Conservation (phyloP, 2,113 vertebrate species). For the Mungos mungo region DNA sequence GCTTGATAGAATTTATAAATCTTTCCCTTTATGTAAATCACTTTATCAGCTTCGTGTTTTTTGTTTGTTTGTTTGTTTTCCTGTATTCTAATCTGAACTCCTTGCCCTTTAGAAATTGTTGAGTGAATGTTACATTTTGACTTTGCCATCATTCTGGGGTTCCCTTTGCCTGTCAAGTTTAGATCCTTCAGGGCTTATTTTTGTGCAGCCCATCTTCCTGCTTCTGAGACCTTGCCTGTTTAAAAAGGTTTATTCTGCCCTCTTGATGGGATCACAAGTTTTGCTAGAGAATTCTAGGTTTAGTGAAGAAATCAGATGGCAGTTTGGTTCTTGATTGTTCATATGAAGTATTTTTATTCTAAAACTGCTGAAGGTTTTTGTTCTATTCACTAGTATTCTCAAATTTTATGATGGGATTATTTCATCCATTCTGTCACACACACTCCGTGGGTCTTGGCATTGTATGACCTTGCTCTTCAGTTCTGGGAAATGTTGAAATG, state of each 20-base stretch:
- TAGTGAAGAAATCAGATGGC: not conserved
- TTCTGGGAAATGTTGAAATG: not conserved
- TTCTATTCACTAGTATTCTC: not conserved
- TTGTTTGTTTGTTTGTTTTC: not conserved
- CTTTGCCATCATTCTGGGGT: not conserved
- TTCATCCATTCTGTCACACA: not conserved
- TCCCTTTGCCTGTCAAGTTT: not conserved
- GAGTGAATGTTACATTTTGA: not conserved
- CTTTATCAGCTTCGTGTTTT: not conserved
- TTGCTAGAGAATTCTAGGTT: not conserved
- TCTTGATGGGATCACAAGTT: not conserved
- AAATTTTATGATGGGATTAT: not conserved
- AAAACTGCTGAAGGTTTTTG: not conserved
- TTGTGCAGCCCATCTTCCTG: not conserved
- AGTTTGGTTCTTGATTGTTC: not conserved
- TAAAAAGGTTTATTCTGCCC: not conserved
- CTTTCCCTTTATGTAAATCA: not conserved
- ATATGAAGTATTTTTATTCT: not conserved
- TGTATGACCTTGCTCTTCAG: constrained; percentile 12
- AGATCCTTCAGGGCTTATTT: not conserved
- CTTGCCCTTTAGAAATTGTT: not conserved
- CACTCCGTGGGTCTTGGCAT: not conserved
- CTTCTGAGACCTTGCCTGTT: not conserved
- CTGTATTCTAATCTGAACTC: not conserved
- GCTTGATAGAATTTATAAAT: not conserved